Evolutionary conservation across 2,797 vertebrate species (phyloP).

Genomic region (Lindbergichthys nudifrons): DNA sequence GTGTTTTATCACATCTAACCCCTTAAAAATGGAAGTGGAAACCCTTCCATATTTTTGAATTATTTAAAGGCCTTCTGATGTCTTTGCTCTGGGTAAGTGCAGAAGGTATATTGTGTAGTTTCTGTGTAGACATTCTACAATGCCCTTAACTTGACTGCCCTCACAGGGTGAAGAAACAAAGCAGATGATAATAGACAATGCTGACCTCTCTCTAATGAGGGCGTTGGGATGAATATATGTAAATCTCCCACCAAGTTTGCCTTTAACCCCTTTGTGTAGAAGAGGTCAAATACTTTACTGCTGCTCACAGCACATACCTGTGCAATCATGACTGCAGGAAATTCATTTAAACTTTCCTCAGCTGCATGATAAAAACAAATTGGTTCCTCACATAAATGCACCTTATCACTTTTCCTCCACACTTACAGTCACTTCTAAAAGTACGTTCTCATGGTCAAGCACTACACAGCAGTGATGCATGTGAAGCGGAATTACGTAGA

Average conservation of each 20-base stretch:
- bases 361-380: constrained; percentile 1
- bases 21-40: constrained; percentile 47
- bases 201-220: constrained; percentile 63
- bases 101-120: constrained; percentile 23
- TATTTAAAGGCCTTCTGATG: constrained; percentile 50
- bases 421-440: constrained; percentile 8
- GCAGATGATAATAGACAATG: constrained; percentile 35
- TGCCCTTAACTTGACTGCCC: constrained; percentile 44
- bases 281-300: constrained; percentile 24
- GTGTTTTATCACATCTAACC: constrained; percentile 64
- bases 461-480: constrained; percentile 24
- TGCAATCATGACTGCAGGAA: not conserved
- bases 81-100: constrained; percentile 30
- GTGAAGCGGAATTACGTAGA: constrained; percentile 46
- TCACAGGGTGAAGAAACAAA: constrained; percentile 34
- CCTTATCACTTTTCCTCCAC: not conserved
- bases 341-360: constrained; percentile 17
- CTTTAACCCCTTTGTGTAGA: constrained; percentile 36
- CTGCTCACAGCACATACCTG: constrained; percentile 10
- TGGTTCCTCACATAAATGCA: constrained; percentile 19
- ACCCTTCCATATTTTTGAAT: constrained; percentile 38
- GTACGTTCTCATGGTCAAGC: constrained; percentile 5
- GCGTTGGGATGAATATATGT: constrained; percentile 41
- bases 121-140: constrained; percentile 12
- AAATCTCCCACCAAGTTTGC: constrained; percentile 45